Conservation (phyloP, 2,888 invertebrate genomes). For the Polydesmus complanatus region DNA sequence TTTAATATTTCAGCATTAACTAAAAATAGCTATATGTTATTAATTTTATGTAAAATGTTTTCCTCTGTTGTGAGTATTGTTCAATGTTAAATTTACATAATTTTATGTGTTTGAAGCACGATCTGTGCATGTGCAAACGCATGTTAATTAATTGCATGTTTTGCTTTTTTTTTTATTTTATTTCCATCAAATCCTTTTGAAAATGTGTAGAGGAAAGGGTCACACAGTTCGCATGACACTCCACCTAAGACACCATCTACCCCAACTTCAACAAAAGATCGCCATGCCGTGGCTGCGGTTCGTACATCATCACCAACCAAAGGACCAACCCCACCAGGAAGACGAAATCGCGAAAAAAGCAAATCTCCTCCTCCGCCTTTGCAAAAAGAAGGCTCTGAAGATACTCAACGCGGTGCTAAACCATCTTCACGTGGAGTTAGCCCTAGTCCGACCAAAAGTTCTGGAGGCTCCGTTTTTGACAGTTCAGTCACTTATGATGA, state of each 20-base stretch:
- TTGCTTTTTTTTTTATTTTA: slow-evolving; percentile 4
- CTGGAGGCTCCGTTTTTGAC: slow-evolving; percentile 12
- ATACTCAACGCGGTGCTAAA: background rate
- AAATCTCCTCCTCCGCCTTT: background rate
- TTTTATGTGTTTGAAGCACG: slow-evolving; percentile 1
- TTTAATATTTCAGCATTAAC: no score
- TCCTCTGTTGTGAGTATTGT: no score
- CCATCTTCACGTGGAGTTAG: slow-evolving; percentile 3
- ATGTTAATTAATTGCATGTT: slow-evolving; percentile 9
- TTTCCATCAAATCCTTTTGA: background rate
- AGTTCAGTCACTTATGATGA: slow-evolving; percentile 7
- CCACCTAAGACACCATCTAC: slow-evolving; percentile 1
- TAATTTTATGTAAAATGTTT: no score
- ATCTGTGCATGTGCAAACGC: slow-evolving; percentile 11
- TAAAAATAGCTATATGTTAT: no score
- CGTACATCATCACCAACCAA: slow-evolving; percentile 3
- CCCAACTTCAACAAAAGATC: slow-evolving; percentile 1
- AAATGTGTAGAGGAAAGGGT: slow-evolving; percentile 9
- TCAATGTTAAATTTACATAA: no score
- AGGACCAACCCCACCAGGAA: background rate
- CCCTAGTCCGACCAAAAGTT: slow-evolving; percentile 12
- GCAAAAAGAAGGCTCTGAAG: background rate
- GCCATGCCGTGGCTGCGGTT: background rate
- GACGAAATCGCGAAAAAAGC: background rate
- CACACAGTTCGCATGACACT: slow-evolving; percentile 1